phyloP scores from a whole-genome alignment of 2,797 vertebrate species.

The Scolopax bukidnonensis region DNA sequence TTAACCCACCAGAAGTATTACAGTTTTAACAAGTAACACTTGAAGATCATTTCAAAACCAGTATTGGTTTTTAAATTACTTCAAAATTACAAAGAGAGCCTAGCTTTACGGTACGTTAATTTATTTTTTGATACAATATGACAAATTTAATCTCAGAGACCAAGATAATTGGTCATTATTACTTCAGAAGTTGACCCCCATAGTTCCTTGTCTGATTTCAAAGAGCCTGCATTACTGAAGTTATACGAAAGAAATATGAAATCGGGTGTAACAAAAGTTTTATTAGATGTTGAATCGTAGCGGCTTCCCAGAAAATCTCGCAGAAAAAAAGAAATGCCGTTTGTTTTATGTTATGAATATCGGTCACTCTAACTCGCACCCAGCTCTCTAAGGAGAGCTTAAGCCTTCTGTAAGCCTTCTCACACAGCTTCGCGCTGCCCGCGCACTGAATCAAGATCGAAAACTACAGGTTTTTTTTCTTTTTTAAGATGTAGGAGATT shows the following conservation, averaged over 20 bases:
- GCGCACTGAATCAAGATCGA: fast-evolving
- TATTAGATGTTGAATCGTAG: background rate
- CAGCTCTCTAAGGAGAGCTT: background rate
- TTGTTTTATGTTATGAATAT: background rate
- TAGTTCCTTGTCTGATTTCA: background rate
- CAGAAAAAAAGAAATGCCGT: fast-evolving
- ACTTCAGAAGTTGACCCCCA: background rate
- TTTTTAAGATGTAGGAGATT: fast-evolving
- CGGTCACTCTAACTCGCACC: fast-evolving
- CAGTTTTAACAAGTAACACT: background rate
- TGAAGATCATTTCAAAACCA: background rate
- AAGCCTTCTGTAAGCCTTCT: background rate
- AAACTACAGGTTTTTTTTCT: background rate
- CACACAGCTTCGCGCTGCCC: fast-evolving
- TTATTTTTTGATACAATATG: too few relatives aligned
- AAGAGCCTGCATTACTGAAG: too few relatives aligned
- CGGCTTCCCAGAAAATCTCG: background rate
- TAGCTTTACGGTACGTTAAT: background rate
- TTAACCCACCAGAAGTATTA: background rate
- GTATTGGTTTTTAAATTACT: background rate
- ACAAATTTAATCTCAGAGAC: background rate
- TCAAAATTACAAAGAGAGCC: background rate
- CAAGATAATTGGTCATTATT: background rate
- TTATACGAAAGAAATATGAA: fast-evolving
- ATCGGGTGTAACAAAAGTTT: background rate